phyloP scores from a whole-genome alignment of 1,140 invertebrate species.

The Idris sp. region DNA sequence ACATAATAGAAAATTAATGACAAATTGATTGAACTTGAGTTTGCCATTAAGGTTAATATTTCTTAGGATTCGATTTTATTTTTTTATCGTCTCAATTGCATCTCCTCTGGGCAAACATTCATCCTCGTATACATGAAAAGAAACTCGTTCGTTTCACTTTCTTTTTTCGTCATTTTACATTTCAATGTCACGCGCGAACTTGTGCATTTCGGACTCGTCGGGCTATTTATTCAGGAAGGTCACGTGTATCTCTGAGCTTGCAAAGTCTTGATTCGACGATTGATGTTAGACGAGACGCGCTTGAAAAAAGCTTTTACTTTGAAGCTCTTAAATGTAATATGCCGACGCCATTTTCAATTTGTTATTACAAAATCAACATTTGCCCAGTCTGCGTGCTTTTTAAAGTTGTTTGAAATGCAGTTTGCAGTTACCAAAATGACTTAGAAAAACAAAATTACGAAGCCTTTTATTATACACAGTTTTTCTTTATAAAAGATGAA shows the following conservation, averaged over 20 bases:
- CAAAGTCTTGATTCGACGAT: slow-evolving; percentile 49
- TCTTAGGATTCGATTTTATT: slow-evolving; percentile 10
- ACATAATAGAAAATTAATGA: no score
- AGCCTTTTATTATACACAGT: not conserved
- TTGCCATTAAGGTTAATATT: no score
- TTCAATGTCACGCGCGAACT: slow-evolving; percentile 55
- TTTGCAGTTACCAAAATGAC: slow-evolving; percentile 7
- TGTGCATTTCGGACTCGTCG: slow-evolving; percentile 34
- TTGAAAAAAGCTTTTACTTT: slow-evolving; percentile 44
- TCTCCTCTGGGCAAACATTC: slow-evolving; percentile 35
- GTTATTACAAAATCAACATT: slow-evolving; percentile 50
- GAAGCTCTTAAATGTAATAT: slow-evolving; percentile 21
- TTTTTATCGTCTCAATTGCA: slow-evolving; percentile 33
- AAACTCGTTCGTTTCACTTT: slow-evolving; percentile 8
- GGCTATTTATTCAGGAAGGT: slow-evolving; percentile 58
- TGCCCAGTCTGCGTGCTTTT: slow-evolving; percentile 9
- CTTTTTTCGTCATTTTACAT: slow-evolving; percentile 32
- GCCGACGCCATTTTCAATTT: slow-evolving; percentile 31
- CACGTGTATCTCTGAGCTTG: slow-evolving; percentile 28
- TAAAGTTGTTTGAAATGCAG: not conserved
- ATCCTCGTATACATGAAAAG: slow-evolving; percentile 37
- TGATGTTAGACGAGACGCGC: slow-evolving; percentile 30
- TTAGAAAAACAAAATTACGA: not conserved
- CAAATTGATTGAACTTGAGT: no score
- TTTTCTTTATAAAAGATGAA: no score